phyloP scores from a whole-genome alignment of 1,140 invertebrate species.

The Sinonovacula constricta region DNA sequence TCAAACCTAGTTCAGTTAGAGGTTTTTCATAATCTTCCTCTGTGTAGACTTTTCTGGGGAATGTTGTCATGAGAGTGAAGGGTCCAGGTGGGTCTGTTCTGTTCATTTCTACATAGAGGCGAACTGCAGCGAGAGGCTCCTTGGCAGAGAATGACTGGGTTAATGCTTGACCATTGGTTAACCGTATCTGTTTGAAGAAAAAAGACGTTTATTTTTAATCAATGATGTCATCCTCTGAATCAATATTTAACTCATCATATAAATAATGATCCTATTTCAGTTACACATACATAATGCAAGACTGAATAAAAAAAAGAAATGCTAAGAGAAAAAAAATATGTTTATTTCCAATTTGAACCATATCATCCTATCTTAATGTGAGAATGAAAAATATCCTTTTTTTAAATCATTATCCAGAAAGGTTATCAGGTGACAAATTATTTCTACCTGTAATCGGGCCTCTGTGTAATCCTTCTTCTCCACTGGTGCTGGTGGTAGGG shows the following conservation, averaged over 20 bases:
- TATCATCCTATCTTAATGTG: too few relatives aligned
- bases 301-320: too few relatives aligned
- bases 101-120: constrained; percentile 90
- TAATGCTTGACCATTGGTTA: constrained; percentile 84
- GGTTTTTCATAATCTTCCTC: constrained; percentile 93
- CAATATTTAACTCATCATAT: too few relatives aligned
- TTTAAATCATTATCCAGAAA: too few relatives aligned
- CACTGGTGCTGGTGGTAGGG: constrained; percentile 42
- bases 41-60: constrained; percentile 91
- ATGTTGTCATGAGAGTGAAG: constrained; percentile 91
- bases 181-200: constrained; percentile 83
- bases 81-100: constrained; percentile 82
- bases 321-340: too few relatives aligned
- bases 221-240: too few relatives aligned
- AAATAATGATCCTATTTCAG: too few relatives aligned
- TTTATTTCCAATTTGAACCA: too few relatives aligned
- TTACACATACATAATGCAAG: too few relatives aligned
- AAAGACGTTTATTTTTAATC: too few relatives aligned
- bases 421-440: too few relatives aligned
- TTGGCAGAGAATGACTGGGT: constrained; percentile 90
- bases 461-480: constrained; percentile 76
- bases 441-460: constrained; percentile 84
- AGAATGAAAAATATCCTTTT: too few relatives aligned
- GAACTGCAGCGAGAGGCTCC: constrained; percentile 91
- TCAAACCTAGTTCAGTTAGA: constrained; percentile 87